phyloP scores from a whole-genome alignment of 1,140 invertebrate species.

The Drosophila ercepeae region DNA sequence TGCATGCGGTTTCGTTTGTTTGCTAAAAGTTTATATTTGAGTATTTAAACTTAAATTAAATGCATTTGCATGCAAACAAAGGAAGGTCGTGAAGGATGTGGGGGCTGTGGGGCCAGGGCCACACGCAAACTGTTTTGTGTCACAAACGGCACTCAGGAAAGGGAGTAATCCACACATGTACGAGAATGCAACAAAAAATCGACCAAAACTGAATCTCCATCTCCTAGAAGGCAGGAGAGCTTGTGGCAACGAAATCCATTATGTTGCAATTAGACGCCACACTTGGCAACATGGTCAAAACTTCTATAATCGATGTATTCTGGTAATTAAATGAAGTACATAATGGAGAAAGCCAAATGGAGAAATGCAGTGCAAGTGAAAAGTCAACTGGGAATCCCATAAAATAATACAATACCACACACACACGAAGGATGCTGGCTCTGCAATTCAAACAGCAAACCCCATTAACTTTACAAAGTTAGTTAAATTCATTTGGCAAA shows the following conservation, averaged over 20 bases:
- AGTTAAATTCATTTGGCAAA: slow-evolving; percentile 83
- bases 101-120: slow-evolving; percentile 45
- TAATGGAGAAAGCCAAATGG: slow-evolving; percentile 28
- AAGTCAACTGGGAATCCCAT: slow-evolving; percentile 74
- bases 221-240: neutral
- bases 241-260: slow-evolving; percentile 78
- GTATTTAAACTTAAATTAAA: slow-evolving; percentile 82
- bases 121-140: slow-evolving; percentile 75
- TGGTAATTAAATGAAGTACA: slow-evolving; percentile 80
- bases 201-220: slow-evolving; percentile 27
- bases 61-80: slow-evolving; percentile 81
- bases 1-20: slow-evolving; percentile 68
- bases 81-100: too few relatives aligned
- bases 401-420: slow-evolving; percentile 61
- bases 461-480: slow-evolving; percentile 82
- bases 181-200: slow-evolving; percentile 40
- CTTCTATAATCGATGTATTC: slow-evolving; percentile 71
- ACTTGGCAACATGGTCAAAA: slow-evolving; percentile 46
- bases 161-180: slow-evolving; percentile 13
- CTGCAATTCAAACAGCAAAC: slow-evolving; percentile 78
- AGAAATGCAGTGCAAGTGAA: slow-evolving; percentile 68
- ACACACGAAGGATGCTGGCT: slow-evolving; percentile 22
- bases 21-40: slow-evolving; percentile 79
- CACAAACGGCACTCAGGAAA: slow-evolving; percentile 55
- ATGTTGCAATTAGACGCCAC: slow-evolving; percentile 78